Evolutionary conservation across 2,888 invertebrate genomes (phyloP).

Genomic region (Physocephala rufipes): DNA sequence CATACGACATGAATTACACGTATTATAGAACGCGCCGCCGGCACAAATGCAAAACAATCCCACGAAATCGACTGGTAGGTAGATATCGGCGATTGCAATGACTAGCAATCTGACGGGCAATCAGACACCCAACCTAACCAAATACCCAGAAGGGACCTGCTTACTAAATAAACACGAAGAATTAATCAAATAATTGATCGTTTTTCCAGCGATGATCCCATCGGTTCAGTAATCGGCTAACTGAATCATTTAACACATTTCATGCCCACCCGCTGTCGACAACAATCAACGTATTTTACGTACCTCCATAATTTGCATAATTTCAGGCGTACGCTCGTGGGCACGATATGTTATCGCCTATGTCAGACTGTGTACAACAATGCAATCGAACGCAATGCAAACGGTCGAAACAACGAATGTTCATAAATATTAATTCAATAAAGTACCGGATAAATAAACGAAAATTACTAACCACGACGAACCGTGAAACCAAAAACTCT

Average conservation of each 20-base stretch:
- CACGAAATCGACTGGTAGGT: not conserved
- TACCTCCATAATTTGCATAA: slow-evolving; percentile 41
- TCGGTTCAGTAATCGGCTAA: slow-evolving; percentile 41
- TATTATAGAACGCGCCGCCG: slow-evolving; percentile 37
- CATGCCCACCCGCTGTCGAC: slow-evolving; percentile 4
- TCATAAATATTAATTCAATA: slow-evolving; percentile 21
- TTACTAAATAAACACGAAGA: too few relatives aligned
- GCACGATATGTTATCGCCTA: not conserved
- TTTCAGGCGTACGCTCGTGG: slow-evolving; percentile 7
- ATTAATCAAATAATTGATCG: not conserved
- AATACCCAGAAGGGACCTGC: not conserved
- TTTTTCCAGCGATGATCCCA: not conserved
- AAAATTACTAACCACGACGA: not conserved
- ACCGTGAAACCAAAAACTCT: not conserved
- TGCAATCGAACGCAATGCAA: slow-evolving; percentile 25
- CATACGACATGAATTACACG: slow-evolving; percentile 35
- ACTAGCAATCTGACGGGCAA: slow-evolving; percentile 7
- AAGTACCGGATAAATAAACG: slow-evolving; percentile 2
- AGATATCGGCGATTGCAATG: not conserved
- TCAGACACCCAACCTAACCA: slow-evolving; percentile 3
- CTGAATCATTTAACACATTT: slow-evolving; percentile 41
- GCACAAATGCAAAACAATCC: slow-evolving; percentile 12
- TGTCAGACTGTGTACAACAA: slow-evolving; percentile 18
- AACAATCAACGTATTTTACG: not conserved
- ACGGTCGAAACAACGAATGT: slow-evolving; percentile 15